phyloP scores from a whole-genome alignment of 1,140 invertebrate species.

The Araneus ventricosus region DNA sequence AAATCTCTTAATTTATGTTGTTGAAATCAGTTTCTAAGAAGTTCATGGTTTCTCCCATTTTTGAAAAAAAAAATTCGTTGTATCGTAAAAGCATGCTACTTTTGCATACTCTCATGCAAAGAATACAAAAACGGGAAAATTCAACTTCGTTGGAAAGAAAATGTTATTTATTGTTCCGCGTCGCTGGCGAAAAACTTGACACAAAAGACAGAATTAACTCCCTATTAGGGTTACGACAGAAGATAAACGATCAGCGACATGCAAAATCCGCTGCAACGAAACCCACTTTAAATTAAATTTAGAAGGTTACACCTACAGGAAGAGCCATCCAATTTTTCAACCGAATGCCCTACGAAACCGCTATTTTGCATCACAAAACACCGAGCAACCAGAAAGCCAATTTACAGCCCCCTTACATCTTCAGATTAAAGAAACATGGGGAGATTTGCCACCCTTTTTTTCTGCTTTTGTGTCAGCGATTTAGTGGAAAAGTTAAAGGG shows the following conservation, averaged over 20 bases:
- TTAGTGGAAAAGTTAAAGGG: not conserved
- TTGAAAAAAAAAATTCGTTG: too few relatives aligned
- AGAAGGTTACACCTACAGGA: constrained; percentile 9
- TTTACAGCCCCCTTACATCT: not conserved
- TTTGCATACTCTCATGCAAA: too few relatives aligned
- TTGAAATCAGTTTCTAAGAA: too few relatives aligned
- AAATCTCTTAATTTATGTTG: too few relatives aligned
- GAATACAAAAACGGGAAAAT: too few relatives aligned
- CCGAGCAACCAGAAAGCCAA: constrained; percentile 48
- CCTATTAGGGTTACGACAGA: not conserved
- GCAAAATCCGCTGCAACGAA: constrained; percentile 1
- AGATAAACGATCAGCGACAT: constrained; percentile 19
- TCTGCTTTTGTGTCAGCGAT: not conserved
- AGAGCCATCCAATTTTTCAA: constrained; percentile 21
- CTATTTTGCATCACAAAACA: constrained; percentile 55
- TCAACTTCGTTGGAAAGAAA: not conserved
- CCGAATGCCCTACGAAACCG: not conserved
- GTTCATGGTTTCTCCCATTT: too few relatives aligned
- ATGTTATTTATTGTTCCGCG: not conserved
- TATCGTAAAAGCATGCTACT: too few relatives aligned
- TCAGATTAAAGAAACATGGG: constrained; percentile 12
- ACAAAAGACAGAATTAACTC: constrained; percentile 8
- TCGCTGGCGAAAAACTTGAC: not conserved
- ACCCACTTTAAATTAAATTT: constrained; percentile 34
- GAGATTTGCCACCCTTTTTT: not conserved